phyloP scores from a whole-genome alignment of 2,113 vertebrate genomes.

The Psittacus erithacus region DNA sequence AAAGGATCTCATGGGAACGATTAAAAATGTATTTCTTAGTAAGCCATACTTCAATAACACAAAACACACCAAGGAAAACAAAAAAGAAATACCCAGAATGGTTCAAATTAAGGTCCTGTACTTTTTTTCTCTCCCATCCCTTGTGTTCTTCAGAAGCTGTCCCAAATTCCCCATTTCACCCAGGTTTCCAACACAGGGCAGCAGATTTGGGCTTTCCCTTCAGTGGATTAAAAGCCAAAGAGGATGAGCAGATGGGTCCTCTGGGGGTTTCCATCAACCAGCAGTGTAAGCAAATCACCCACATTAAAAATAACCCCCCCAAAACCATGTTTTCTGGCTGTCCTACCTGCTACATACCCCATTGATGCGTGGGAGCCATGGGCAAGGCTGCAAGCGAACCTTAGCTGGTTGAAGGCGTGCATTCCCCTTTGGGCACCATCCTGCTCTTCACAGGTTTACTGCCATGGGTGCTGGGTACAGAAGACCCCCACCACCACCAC shows the following conservation, averaged over 20 bases:
- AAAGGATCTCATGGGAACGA: not conserved
- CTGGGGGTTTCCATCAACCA: not conserved
- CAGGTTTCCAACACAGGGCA: not conserved
- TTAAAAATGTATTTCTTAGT: not conserved
- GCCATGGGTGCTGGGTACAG: not conserved
- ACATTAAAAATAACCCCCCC: not conserved
- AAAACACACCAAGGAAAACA: not conserved
- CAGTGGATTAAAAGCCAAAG: rapidly evolving
- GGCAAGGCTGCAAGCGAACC: not conserved
- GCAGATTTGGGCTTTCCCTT: not conserved
- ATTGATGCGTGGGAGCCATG: rapidly evolving
- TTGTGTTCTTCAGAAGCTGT: not conserved
- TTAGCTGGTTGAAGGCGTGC: not conserved
- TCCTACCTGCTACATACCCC: too few species aligned
- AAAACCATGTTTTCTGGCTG: not conserved
- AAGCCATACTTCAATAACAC: not conserved
- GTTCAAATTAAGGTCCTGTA: not conserved
- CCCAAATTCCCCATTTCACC: not conserved
- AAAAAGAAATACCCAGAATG: not conserved
- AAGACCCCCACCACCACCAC: not conserved
- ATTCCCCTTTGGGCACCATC: not conserved
- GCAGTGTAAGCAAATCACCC: not conserved
- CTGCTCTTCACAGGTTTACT: not conserved
- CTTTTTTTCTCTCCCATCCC: not conserved
- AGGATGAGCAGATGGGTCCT: not conserved